Base-by-base conservation (phyloP, 2,113 vertebrate genomes). In the Dicrurus megarhynchus region DNA sequence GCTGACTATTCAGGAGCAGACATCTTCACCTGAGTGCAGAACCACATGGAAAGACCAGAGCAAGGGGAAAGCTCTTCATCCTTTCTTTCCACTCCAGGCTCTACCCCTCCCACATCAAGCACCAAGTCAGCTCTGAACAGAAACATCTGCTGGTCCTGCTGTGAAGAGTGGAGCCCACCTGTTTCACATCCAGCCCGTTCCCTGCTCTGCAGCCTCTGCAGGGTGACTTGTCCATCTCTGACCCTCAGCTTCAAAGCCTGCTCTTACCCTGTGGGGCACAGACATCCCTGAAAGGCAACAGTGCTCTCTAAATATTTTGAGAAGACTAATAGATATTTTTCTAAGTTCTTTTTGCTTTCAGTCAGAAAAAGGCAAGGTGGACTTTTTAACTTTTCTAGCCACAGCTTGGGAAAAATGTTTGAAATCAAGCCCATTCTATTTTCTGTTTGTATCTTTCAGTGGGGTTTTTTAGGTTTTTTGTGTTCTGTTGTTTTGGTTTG, bases 151-250 rank as follows among this genome's bases (percentile, higher is more conserved):
- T 2, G 3, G 41, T 53, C 39, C 52, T 4, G 3, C 63, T 35
- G 30, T 0, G 1, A 14, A 42, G 35, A 24, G 19, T 0, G 0
- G 42, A 44, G 17, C 63, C 35, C 35, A n/a, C 26, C 4, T 1
- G 0, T 14, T 44, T 26, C 50, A 16, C 35, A 55, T 7, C 55
- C 47, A 39, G 44, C 39, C 39, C 7, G 0, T 19, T 35, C 65
- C 44, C 42, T 7, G n/a, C 63, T 41, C 93, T 13, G 15, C 53
- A 67, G 26, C 7, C 42, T 74, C 69, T 59, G 15, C 46, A 27
- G 16, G 13, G 19, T 3, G 8, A 32, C 15, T 37, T n/a, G 41
- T 37, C n/a, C 63, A 61, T 13, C 21, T 85, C 44, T 2, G 1
- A 49, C 32, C 12, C 20, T 39, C 2, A 0, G 24, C n/a, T 68